Base-by-base conservation (phyloP, 92 coral and sea anemone species). In the Heteractis magnifica region DNA sequence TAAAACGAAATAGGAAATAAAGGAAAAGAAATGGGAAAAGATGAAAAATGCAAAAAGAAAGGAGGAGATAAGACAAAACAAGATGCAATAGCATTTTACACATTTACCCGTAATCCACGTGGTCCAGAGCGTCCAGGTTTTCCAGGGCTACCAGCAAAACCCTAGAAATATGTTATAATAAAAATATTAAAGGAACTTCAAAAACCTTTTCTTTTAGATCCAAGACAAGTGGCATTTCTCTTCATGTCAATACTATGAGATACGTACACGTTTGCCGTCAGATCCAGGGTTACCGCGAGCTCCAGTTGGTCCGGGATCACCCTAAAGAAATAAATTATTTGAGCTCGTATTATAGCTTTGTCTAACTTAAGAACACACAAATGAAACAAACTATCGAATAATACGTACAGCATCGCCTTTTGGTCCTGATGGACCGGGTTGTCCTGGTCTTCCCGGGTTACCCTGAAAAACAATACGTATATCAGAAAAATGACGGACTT, bases 381-480 rank as follows among this genome's bases (percentile, higher is more conserved):
- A 34, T 34, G 44, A 34, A 34, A 34, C 44, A 58, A 53, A 60
- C 3, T 59, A 49, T n/a, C 6, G 23, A 19, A 13, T 34, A 13
- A 59, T 12, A 87, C 94, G 80, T 78, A 94, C 98, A 20, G 26
- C 48, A 34, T 92, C 95, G 51, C 98, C 98, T 19, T 91, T 88
- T 83, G 72, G 76, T 65, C 98, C 98, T n/a, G 87, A 41, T 19
- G 92, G 84, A 23, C 98, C 98, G 19, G 90, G 60, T 10, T 83
- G 60, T 16, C 98, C 98, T 11, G 91, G 86, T 0, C 79, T 75
- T n/a, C 98, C 98, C 4, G 92, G 90, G 52, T 86, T 83, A 44
- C 98, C 98, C 98, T 94, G 60, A n/a, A 26, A 58, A 26, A 56
- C 13, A 53, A 8, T 6, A 23, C 48, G 10, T 73, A n/a, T 23